These are phyloP conservation scores for Epinotia ramella DNA, from an alignment of 2,888 invertebrate genomes.

Conservation along the genomic window DNA sequence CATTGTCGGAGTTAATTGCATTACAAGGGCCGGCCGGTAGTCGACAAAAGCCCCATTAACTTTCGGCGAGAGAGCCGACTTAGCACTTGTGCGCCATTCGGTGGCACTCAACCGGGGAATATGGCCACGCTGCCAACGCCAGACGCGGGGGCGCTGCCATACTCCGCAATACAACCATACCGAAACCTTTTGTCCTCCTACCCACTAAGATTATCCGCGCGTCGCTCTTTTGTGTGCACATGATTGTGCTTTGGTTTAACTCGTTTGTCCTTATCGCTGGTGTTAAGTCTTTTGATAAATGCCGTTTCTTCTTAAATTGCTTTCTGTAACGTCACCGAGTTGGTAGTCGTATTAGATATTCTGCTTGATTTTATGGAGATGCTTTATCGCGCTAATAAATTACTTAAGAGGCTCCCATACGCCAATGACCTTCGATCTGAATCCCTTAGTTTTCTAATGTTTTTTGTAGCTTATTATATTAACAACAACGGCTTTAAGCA, in stretches of 20 bases:
- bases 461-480: no score
- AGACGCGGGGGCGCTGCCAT: slow-evolving; percentile 75
- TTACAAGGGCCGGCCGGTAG: slow-evolving; percentile 79
- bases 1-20: slow-evolving; percentile 83
- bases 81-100: slow-evolving; percentile 64
- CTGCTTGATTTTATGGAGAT: background rate
- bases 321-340: background rate
- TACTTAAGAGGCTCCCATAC: no score
- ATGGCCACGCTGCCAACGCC: slow-evolving; percentile 71
- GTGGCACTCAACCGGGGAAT: slow-evolving; percentile 77
- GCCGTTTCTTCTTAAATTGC: slow-evolving; percentile 16
- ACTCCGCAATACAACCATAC: slow-evolving; percentile 62
- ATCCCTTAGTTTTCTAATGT: no score
- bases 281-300: slow-evolving; percentile 25
- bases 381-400: background rate
- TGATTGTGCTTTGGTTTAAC: slow-evolving; percentile 77
- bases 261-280: slow-evolving; percentile 62
- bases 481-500: no score
- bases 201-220: slow-evolving; percentile 64
- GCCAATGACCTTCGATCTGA: no score
- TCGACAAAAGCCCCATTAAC: slow-evolving; percentile 81
- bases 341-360: background rate
- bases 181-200: slow-evolving; percentile 43
- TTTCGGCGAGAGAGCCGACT: slow-evolving; percentile 76
- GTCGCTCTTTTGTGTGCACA: slow-evolving; percentile 70